Conservation (phyloP, 2,113 vertebrate species). For the Vicugna pacos region DNA sequence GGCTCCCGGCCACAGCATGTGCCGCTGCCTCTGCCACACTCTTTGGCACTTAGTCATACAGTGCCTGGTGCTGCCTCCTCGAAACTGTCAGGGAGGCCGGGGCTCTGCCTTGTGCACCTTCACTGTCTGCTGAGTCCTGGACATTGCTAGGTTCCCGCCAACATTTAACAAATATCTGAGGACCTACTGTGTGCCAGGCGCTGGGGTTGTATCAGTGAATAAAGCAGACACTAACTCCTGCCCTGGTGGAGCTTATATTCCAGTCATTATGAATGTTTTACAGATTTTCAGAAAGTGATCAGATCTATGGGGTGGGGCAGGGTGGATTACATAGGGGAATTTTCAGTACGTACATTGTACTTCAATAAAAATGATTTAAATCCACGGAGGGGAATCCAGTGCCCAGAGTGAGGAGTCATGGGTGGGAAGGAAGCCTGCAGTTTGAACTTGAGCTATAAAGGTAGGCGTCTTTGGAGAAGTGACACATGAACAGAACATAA, state of each 20-base stretch:
- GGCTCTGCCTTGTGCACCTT: not conserved
- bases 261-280: not conserved
- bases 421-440: accelerated
- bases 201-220: not conserved
- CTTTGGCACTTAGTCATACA: not conserved
- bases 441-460: not conserved
- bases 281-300: not conserved
- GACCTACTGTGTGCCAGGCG: not conserved
- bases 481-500: not conserved
- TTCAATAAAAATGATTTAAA: not conserved
- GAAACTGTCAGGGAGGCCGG: not conserved
- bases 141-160: not conserved
- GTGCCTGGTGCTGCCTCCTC: accelerated
- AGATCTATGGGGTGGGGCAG: not conserved
- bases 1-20: accelerated
- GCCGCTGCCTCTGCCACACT: not conserved
- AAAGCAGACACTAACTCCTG: not conserved
- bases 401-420: not conserved
- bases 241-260: too few species aligned
- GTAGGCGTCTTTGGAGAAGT: not conserved
- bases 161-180: not conserved
- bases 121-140: not conserved
- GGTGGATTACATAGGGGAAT: not conserved
- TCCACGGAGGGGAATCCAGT: not conserved
- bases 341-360: not conserved